Percentiles rank a stretch among this genome's conserved stretches.
phyloP scores from a whole-genome alignment of 2,888 invertebrate genomes.

The Bombylius discolor region DNA sequence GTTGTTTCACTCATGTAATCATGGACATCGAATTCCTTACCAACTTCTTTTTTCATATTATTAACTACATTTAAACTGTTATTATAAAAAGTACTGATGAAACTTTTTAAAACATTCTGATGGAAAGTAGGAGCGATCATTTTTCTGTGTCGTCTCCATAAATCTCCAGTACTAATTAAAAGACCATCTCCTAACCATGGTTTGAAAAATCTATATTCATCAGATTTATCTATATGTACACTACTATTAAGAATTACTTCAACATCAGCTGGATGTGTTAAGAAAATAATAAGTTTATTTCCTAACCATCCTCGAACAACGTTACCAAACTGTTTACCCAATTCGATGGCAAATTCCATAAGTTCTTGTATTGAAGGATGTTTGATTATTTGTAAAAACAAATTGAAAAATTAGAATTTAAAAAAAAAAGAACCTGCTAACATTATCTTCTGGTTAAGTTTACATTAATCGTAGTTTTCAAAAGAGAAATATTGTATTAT shows the following conservation, averaged over 20 bases:
- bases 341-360: conserved; percentile 39
- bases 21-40: conserved; percentile 61
- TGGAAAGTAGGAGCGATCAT: conserved; percentile 77
- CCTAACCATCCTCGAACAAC: conserved; percentile 54
- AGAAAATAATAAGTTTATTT: conserved; percentile 51
- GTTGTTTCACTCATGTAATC: conserved; percentile 69
- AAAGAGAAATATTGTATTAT: no score
- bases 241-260: conserved; percentile 62
- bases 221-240: conserved; percentile 60
- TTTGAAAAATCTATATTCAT: conserved; percentile 61
- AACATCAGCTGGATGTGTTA: conserved; percentile 55
- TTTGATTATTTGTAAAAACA: conserved; percentile 7
- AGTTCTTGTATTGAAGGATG: conserved; percentile 37
- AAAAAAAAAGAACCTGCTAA: no score
- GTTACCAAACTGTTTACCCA: conserved; percentile 41
- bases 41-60: conserved; percentile 49
- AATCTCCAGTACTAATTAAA: conserved; percentile 61
- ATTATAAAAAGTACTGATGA: conserved; percentile 61
- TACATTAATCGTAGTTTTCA: no score
- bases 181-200: conserved; percentile 72
- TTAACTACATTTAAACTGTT: conserved; percentile 58
- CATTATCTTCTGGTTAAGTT: no score
- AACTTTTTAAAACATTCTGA: conserved; percentile 67
- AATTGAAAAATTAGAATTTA: conserved; percentile 9
- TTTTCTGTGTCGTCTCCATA: conserved; percentile 70